Evolutionary conservation across 2,888 invertebrate genomes (phyloP).

Genomic region (Meghimatium bilineatum): DNA sequence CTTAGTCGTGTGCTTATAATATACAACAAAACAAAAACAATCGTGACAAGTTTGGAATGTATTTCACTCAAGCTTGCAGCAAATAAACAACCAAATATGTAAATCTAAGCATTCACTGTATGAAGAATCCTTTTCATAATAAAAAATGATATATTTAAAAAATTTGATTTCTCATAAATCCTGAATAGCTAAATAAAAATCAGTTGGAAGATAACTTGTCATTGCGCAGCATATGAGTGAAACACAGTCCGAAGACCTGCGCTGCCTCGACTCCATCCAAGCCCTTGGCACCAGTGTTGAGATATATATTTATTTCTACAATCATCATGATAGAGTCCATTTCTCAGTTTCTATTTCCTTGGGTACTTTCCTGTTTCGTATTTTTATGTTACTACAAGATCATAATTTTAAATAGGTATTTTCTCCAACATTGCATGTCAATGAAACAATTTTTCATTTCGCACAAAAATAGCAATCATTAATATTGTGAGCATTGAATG

Average conservation of each 20-base stretch:
- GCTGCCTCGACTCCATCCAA: slow-evolving; percentile 2
- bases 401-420: no score
- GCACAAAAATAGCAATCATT: no score
- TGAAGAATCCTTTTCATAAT: no score
- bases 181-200: background rate
- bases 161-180: background rate
- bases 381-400: no score
- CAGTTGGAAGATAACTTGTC: background rate
- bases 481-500: no score
- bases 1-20: slow-evolving; percentile 31
- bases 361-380: no score
- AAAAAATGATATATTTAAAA: no score
- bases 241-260: background rate
- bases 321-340: background rate
- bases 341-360: background rate
- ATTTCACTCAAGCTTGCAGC: slow-evolving; percentile 22
- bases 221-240: background rate
- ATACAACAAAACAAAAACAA: slow-evolving; percentile 35
- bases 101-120: no score
- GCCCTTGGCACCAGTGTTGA: slow-evolving; percentile 8
- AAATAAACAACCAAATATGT: background rate
- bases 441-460: no score
- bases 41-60: slow-evolving; percentile 21
- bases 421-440: no score
- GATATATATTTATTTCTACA: background rate